These are phyloP conservation scores for Xenopus borealis DNA, from an alignment of 2,113 vertebrate species.

Conservation along the genomic window DNA sequence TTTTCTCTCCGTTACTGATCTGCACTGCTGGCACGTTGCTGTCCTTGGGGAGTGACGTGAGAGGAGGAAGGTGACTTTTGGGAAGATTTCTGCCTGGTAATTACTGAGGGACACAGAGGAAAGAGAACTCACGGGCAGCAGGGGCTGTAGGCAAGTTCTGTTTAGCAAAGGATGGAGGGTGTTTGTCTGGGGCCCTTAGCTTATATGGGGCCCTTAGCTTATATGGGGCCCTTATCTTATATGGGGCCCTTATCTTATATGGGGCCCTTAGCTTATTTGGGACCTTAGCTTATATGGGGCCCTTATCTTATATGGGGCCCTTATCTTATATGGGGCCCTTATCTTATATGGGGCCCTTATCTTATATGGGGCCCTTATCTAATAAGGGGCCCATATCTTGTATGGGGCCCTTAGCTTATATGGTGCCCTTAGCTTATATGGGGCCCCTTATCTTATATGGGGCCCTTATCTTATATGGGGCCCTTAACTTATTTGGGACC, in stretches of 20 bases:
- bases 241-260: not conserved
- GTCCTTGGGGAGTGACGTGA: not conserved
- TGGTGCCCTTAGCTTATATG: too few relatives aligned
- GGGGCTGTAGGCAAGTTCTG: not conserved
- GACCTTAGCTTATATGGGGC: too few relatives aligned
- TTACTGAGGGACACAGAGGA: not conserved
- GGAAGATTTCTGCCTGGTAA: conserved; percentile 1
- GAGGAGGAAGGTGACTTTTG: not conserved
- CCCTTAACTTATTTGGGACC: too few relatives aligned
- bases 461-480: too few relatives aligned
- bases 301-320: not conserved
- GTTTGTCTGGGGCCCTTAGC: not conserved
- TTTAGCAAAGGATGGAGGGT: not conserved
- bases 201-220: too few relatives aligned
- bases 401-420: not conserved
- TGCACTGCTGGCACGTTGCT: not conserved
- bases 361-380: too few relatives aligned
- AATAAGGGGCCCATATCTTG: too few relatives aligned
- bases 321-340: too few relatives aligned
- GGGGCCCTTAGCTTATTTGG: too few relatives aligned
- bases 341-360: not conserved
- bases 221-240: too few relatives aligned
- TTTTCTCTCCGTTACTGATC: not conserved
- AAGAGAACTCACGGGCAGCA: not conserved
- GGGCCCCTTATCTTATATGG: too few relatives aligned